phyloP scores from a whole-genome alignment of 2,797 vertebrate genomes.

The Octomys mimax region DNA sequence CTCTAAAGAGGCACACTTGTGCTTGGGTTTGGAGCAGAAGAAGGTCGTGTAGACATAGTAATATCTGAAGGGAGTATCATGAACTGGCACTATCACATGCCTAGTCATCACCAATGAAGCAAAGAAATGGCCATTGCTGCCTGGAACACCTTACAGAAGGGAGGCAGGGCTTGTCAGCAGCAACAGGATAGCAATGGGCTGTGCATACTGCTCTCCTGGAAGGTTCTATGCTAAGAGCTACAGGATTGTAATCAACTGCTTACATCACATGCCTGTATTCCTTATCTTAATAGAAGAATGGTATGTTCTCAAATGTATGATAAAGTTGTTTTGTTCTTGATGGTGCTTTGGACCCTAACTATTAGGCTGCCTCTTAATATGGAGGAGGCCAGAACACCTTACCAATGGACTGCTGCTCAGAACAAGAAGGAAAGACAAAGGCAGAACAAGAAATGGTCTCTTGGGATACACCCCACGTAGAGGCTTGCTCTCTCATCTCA shows the following conservation, averaged over 20 bases:
- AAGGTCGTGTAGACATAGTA: neutral
- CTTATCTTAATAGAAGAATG: neutral
- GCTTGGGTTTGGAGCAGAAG: neutral
- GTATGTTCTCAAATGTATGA: neutral
- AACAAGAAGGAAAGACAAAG: neutral
- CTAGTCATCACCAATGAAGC: neutral
- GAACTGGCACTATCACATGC: neutral
- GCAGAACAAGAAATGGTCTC: neutral
- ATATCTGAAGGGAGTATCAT: neutral
- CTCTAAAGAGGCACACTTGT: neutral
- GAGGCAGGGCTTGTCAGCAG: neutral
- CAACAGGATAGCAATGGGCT: too few relatives aligned
- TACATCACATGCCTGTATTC: neutral
- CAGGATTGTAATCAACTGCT: accelerated
- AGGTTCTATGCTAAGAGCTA: neutral
- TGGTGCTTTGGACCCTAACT: neutral
- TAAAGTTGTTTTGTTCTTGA: neutral
- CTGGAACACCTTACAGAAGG: accelerated
- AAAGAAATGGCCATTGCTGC: neutral
- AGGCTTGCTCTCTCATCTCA: neutral
- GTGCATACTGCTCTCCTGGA: neutral
- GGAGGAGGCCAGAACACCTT: neutral
- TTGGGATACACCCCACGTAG: neutral
- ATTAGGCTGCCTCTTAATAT: neutral
- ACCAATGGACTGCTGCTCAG: neutral